Conservation (phyloP, 2,113 vertebrate species). For the Myrmecophaga tridactyla region DNA sequence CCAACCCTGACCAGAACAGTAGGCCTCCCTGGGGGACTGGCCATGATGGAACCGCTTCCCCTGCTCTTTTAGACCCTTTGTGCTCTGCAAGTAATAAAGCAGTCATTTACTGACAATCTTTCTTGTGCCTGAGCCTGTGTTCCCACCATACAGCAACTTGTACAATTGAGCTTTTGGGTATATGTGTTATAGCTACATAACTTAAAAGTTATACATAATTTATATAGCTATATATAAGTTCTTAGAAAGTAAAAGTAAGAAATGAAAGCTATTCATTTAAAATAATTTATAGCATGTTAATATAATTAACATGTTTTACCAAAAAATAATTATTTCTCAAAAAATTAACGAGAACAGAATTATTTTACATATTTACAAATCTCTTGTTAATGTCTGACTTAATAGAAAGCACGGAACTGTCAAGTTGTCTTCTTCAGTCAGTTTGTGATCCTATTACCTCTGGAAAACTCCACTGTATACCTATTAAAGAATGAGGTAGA, state of each 20-base stretch:
- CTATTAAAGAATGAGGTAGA: neutral
- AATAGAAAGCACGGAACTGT: neutral
- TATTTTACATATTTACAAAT: neutral
- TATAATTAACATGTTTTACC: neutral
- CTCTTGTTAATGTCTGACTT: neutral
- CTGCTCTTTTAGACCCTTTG: too few relatives aligned
- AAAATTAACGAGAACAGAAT: neutral
- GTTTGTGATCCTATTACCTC: neutral
- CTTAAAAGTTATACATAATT: too few relatives aligned
- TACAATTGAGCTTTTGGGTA: neutral
- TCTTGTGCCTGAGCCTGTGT: too few relatives aligned
- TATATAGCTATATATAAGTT: neutral
- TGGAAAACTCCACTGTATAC: neutral
- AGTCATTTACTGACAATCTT: too few relatives aligned
- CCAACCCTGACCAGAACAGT: too few relatives aligned
- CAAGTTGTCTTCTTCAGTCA: neutral
- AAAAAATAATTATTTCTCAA: neutral
- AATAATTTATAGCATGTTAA: neutral
- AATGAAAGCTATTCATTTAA: neutral
- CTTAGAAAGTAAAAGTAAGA: constrained; percentile 3
- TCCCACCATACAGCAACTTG: too few relatives aligned
- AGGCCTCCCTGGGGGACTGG: too few relatives aligned
- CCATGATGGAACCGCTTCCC: too few relatives aligned
- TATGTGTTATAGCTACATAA: neutral
- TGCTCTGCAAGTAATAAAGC: too few relatives aligned